phyloP scores from a whole-genome alignment of 30 jellyfish, hydroid and myxozoan species.

The Hydractinia symbiolongicarpus region DNA sequence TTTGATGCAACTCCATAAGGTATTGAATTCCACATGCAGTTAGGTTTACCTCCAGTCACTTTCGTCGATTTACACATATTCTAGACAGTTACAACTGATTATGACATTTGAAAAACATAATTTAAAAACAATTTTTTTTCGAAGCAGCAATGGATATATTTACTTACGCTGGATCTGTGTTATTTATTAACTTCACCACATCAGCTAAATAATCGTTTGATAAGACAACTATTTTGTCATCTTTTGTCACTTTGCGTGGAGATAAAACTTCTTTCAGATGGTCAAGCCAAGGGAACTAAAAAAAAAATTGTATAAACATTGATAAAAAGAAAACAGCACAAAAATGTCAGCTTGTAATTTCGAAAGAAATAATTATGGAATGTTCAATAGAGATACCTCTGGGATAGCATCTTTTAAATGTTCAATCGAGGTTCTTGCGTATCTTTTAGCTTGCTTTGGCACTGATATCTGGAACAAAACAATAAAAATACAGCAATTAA shows the following conservation, averaged over 20 bases:
- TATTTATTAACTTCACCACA: slow-evolving; percentile 42
- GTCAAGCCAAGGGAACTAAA: slow-evolving; percentile 88
- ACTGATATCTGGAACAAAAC: slow-evolving; percentile 50
- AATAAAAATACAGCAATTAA: not conserved
- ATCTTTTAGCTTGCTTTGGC: slow-evolving; percentile 88
- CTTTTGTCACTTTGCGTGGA: slow-evolving; percentile 64
- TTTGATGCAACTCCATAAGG: no score
- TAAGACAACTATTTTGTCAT: slow-evolving; percentile 73
- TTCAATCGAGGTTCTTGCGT: slow-evolving; percentile 68
- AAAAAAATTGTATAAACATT: not conserved
- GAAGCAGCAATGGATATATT: not conserved
- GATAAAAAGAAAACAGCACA: not conserved
- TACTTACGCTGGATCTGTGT: slow-evolving; percentile 70
- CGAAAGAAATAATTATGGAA: not conserved
- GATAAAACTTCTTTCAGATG: slow-evolving; percentile 63
- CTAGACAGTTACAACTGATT: no score
- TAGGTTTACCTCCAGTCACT: no score
- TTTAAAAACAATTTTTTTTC: no score
- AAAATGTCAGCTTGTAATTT: not conserved
- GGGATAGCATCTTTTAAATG: slow-evolving; percentile 74
- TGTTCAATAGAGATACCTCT: slow-evolving; percentile 37
- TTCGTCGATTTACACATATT: no score
- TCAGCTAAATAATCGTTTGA: slow-evolving; percentile 95
- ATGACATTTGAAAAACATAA: no score
- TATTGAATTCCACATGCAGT: no score